Evolutionary conservation across 1,140 invertebrate genomes (phyloP).

Genomic region (Dendrolimus kikuchii): DNA sequence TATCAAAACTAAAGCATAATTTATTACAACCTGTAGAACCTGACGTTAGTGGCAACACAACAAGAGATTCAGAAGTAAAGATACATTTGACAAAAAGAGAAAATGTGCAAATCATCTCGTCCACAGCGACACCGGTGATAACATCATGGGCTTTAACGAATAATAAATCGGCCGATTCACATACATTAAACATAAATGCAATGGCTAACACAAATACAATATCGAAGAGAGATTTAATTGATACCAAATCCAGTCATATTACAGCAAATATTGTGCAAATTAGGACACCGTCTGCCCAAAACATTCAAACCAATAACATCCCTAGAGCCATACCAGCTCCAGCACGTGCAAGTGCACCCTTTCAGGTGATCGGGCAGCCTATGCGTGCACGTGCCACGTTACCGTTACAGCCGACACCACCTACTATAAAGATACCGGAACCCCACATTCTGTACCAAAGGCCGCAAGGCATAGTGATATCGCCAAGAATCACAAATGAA

Average conservation of each 20-base stretch:
- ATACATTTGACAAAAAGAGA: constrained; percentile 56
- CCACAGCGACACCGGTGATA: constrained; percentile 73
- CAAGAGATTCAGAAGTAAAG: constrained; percentile 38
- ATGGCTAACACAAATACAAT: constrained; percentile 17
- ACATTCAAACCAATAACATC: constrained; percentile 35
- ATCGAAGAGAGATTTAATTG: constrained; percentile 36
- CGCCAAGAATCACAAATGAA: constrained; percentile 59
- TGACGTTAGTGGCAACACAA: constrained; percentile 23
- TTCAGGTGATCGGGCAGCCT: constrained; percentile 67
- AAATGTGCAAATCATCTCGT: constrained; percentile 58
- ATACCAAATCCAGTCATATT: constrained; percentile 60
- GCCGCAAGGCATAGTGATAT: constrained; percentile 67
- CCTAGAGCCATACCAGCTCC: constrained; percentile 48
- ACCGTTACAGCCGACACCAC: constrained; percentile 62
- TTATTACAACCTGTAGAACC: constrained; percentile 32
- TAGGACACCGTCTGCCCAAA: constrained; percentile 42
- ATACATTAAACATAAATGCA: constrained; percentile 42
- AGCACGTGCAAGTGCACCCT: constrained; percentile 47
- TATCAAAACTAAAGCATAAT: constrained; percentile 38
- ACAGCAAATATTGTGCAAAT: constrained; percentile 64
- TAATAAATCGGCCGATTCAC: constrained; percentile 56
- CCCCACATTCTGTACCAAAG: constrained; percentile 72
- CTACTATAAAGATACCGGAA: constrained; percentile 75
- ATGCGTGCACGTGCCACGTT: constrained; percentile 45
- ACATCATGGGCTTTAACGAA: constrained; percentile 66